Evolutionary conservation across 2,888 invertebrate species (phyloP).

Genomic region (Fragum sueziense): DNA sequence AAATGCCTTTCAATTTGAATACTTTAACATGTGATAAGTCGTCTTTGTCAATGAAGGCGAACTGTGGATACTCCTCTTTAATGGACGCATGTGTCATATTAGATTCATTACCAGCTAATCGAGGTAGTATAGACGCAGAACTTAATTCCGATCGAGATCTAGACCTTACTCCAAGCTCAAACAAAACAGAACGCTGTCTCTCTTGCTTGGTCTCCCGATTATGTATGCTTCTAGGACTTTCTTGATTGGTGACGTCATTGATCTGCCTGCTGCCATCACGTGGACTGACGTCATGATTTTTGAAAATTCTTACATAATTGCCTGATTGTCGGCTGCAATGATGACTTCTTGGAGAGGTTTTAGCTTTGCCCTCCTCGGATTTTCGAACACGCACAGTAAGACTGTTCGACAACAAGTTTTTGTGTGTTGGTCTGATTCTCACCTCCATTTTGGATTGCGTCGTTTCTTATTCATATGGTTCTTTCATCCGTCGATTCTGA

Average conservation of each 20-base stretch:
- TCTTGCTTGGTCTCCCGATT: conserved; percentile 57
- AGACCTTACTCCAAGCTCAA: conserved; percentile 55
- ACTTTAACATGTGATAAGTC: conserved; percentile 65
- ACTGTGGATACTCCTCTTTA: conserved; percentile 44
- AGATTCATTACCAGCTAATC: conserved; percentile 22
- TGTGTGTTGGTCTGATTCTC: conserved; percentile 48
- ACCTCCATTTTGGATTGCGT: conserved; percentile 47
- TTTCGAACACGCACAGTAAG: conserved; percentile 60
- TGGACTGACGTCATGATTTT: conserved; percentile 48
- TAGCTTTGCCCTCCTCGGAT: conserved; percentile 49
- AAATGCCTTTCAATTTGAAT: conserved; percentile 66
- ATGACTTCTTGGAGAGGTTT: conserved; percentile 4
- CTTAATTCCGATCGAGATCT: conserved; percentile 55
- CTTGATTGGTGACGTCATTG: conserved; percentile 53
- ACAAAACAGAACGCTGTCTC: conserved; percentile 55
- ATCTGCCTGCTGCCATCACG: conserved; percentile 59
- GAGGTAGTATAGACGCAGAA: conserved; percentile 48
- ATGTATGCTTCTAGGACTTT: conserved; percentile 58
- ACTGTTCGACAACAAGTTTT: conserved; percentile 67
- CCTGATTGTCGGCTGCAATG: not conserved
- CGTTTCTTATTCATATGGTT: not conserved
- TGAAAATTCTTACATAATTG: not conserved
- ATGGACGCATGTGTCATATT: conserved; percentile 5
- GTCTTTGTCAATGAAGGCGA: conserved; percentile 62
- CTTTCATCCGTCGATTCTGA: too few relatives aligned